Evolutionary conservation across 1,140 invertebrate species (phyloP), one percentile per base, ranked within the genome.

Genomic region (Neodiprion virginianus): DNA sequence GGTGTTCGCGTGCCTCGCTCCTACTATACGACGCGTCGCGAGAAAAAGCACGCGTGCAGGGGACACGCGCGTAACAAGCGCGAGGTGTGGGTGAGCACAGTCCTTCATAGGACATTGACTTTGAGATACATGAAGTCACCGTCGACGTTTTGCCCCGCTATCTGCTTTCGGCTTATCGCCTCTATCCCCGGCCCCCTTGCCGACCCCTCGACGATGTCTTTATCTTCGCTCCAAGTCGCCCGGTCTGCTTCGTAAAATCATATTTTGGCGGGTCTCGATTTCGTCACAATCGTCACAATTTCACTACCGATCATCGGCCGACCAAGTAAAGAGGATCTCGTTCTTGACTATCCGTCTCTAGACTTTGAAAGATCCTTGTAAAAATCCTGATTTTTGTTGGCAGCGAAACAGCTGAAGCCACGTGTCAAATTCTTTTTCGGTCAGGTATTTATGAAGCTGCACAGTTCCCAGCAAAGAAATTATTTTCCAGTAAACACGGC

Each of bases 61-160:
- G 53, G 5, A 14, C 53, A 61, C 53, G 53, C 53, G 53, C n/a
- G 4, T 17, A 61, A 17, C 53, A 8, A 61, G 4, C 53, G 53
- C 53, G 53, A 61, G n/a, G 53, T 61, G 53, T 61, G 53, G 53
- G 53, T 61, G 53, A 61, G 53, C 53, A 17, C 82, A 87, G 84
- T 87, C 82, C 86, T 88, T 87, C 86, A 86, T 87, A 88, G 87
- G 87, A 88, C 87, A 88, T 88, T 88, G 87, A 88, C 87, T 88
- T 88, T 88, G 86, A 88, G 86, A 88, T 88, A 88, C 7, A 61
- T 17, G 53, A 17, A 61, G 53, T 61, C 53, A 61, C 83, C 83
- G 82, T 79, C 73, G 79, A 78, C 53, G 53, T n/a, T 80, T 81
- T 81, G 79, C 82, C 80, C 83, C 82, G 80, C 81, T 78, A 77